These are phyloP conservation scores for Gadopsis marmoratus DNA, from an alignment of 2,797 vertebrate species.

Conservation along the genomic window DNA sequence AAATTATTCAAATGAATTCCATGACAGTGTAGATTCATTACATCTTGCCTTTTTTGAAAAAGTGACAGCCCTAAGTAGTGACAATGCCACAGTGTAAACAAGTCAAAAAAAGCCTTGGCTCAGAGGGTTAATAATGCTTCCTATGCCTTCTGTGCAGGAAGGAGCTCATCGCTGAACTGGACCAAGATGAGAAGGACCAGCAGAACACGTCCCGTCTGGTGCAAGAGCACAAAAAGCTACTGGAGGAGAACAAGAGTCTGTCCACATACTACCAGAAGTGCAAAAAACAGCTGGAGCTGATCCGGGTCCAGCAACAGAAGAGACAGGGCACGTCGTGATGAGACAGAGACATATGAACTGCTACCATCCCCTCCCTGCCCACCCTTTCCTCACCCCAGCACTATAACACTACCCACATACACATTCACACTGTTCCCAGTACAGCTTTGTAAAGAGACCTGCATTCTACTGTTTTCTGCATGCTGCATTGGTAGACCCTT, in stretches of 20 bases:
- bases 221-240: constrained; percentile 99
- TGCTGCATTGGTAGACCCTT: constrained; percentile 59
- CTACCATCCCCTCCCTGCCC: constrained; percentile 41
- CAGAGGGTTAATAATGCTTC: background rate
- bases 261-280: constrained; percentile 99
- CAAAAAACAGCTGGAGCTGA: constrained; percentile 98
- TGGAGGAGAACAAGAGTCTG: constrained; percentile 99
- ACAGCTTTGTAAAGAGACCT: constrained; percentile 70
- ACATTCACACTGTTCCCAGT: constrained; percentile 22
- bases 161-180: constrained; percentile 98
- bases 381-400: constrained; percentile 41
- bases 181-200: constrained; percentile 99
- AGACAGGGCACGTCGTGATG: constrained; percentile 98
- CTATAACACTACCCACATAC: constrained; percentile 61
- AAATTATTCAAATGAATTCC: background rate
- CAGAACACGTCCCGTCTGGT: constrained; percentile 99
- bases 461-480: constrained; percentile 74
- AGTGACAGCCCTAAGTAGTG: background rate
- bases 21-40: background rate
- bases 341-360: constrained; percentile 51
- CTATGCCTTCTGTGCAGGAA: constrained; percentile 83
- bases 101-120: background rate
- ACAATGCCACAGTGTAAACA: background rate
- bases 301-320: constrained; percentile 98
- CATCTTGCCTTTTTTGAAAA: background rate